A percentile compares a stretch with the other conserved stretches of the same genome.
phyloP scores from a whole-genome alignment of 2,797 vertebrate genomes.

The Sebastolobus alascanus region DNA sequence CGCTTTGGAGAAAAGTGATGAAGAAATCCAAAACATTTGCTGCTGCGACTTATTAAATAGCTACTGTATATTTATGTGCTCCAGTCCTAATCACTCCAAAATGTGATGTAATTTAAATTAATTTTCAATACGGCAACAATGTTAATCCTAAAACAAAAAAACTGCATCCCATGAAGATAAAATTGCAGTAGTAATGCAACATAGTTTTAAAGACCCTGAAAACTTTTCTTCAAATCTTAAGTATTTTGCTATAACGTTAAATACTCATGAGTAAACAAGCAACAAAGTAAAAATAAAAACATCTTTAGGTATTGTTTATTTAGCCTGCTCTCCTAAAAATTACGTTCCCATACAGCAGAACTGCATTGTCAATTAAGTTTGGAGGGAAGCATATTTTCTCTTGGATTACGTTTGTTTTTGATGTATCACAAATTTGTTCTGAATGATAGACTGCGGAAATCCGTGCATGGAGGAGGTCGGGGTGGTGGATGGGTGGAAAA shows the following conservation, averaged over 20 bases:
- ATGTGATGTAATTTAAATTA: background rate
- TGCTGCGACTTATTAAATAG: background rate
- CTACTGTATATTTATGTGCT: background rate
- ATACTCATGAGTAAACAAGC: background rate
- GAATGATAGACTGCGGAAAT: too few species aligned
- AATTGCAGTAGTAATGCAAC: background rate
- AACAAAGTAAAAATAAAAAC: background rate
- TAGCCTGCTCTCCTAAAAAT: too few species aligned
- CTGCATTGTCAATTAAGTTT: too few species aligned
- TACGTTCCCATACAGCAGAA: too few species aligned
- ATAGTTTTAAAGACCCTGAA: background rate
- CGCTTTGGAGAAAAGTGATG: background rate
- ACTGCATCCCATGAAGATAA: background rate
- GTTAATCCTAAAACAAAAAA: background rate
- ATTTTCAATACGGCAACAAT: background rate
- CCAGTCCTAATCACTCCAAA: background rate
- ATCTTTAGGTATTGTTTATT: background rate
- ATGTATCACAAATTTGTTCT: too few species aligned
- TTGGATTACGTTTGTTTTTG: too few species aligned
- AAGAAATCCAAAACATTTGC: background rate
- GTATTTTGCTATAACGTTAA: background rate
- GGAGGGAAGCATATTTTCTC: too few species aligned
- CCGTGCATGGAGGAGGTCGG: too few species aligned
- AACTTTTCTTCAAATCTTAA: background rate
- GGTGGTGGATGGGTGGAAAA: too few species aligned